phyloP scores from a whole-genome alignment of 2,113 vertebrate species.

The Pungitius pungitius region DNA sequence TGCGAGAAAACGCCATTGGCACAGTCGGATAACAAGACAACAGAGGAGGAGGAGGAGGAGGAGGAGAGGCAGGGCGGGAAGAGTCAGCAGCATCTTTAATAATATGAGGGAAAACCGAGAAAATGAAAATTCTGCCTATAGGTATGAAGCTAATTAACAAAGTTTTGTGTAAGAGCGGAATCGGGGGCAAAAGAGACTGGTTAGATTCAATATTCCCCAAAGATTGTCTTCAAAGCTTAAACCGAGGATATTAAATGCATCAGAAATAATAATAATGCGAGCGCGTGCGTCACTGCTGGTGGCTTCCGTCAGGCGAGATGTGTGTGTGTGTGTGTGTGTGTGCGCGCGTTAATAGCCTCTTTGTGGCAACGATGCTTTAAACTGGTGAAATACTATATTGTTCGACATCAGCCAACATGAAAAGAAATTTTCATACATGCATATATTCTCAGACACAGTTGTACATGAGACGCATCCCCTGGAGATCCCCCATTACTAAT shows the following conservation, averaged over 20 bases:
- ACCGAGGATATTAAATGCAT: conserved; percentile 79
- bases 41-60: conserved; percentile 59
- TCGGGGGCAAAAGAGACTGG: conserved; percentile 78
- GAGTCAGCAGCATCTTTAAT: conserved; percentile 78
- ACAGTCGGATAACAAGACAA: conserved; percentile 78
- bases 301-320: conserved; percentile 52
- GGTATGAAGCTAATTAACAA: conserved; percentile 83
- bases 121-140: conserved; percentile 80
- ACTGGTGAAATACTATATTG: conserved; percentile 43
- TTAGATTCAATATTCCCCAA: conserved; percentile 82
- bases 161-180: conserved; percentile 80
- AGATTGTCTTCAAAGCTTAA: conserved; percentile 83
- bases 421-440: conserved; percentile 44
- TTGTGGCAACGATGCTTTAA: conserved; percentile 42
- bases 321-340: conserved; percentile 36
- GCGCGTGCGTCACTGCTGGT: conserved; percentile 71
- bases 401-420: conserved; percentile 54
- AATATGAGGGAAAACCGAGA: conserved; percentile 72
- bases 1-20: conserved; percentile 73
- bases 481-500: conserved; percentile 84
- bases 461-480: conserved; percentile 72
- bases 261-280: conserved; percentile 80
- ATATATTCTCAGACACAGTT: conserved; percentile 11
- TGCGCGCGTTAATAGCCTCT: conserved; percentile 39
- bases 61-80: conserved; percentile 61